A percentile compares a stretch with the other conserved stretches of the same genome.
These are phyloP conservation scores for Spilogale gracilis DNA, from an alignment of 2,113 vertebrate species.

Conservation along the genomic window DNA sequence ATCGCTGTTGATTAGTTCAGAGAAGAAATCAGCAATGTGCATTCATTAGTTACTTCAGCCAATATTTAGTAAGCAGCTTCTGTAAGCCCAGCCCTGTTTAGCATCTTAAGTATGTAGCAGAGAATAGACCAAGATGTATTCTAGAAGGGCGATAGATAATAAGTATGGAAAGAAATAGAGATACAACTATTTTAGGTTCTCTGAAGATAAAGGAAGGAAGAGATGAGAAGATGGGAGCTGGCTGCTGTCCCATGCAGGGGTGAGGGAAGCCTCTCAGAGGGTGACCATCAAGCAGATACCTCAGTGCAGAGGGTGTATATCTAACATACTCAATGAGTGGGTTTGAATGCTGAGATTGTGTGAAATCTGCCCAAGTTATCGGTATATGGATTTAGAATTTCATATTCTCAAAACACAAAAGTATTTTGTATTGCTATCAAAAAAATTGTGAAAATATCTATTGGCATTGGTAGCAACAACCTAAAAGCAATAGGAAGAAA, in stretches of 20 bases:
- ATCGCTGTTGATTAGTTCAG: background rate
- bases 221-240: background rate
- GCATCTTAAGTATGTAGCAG: background rate
- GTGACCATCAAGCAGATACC: background rate
- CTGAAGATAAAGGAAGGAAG: background rate
- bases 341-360: background rate
- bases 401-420: background rate
- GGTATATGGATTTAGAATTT: background rate
- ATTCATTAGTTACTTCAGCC: background rate
- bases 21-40: background rate
- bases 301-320: background rate
- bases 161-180: background rate
- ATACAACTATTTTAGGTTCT: background rate
- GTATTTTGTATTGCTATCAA: background rate
- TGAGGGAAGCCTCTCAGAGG: background rate
- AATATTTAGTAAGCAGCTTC: background rate
- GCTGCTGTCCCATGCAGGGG: background rate
- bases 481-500: background rate
- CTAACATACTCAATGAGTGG: background rate
- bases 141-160: rapidly evolving
- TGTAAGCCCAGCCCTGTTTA: background rate
- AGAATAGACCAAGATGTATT: background rate
- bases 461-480: background rate
- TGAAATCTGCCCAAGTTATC: background rate
- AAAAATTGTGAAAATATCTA: background rate